Base-by-base conservation (phyloP, 1,140 invertebrate genomes). In the Teleopsis dalmanni region DNA sequence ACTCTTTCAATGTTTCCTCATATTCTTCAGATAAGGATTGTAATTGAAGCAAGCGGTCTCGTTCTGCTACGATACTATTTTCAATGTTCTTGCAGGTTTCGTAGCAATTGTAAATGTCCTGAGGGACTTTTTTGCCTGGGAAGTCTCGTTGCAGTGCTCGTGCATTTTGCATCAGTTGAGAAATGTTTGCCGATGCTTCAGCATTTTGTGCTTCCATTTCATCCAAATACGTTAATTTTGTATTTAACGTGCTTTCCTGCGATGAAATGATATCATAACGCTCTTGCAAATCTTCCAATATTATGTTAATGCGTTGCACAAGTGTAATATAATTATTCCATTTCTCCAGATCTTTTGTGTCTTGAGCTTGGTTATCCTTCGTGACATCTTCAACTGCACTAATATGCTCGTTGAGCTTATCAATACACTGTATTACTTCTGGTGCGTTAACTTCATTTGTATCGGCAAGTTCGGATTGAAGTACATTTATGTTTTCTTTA, bases 1-100 rank as follows among this genome's bases (percentile, higher is more conserved):
- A 89, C 68, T 91, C 88, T 58, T 85, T 82, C 1, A 92, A 72
- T 0, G 87, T 90, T 70, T 89, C 83, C 59, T 87, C 85, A 59
- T 92, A 92, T 64, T 92, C 89, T 59, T 89, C 86, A 0, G 82
- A 81, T 34, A 91, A 65, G 1, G 83, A 78, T 13, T 83, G 71
- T 21, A 87, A 60, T 59, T 89, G 85, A 0, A 88, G 63, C 0
- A 88, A 66, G 37, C 82, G 79, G 50, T 90, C 85, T 27, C 86
- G 76, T 71, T 91, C 85, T 0, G 77, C 70, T 37, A 73, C 75
- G 31, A 88, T 80, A 23, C 71, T 73, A 45, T 82, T 79, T 48
- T 85, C 84, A 16, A 87, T 76, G 43, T 79, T 76, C 60, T 79
- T 81, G 1, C 77, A 80, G n/a, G 73, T 73, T 56, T 87, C 83